phyloP scores from a whole-genome alignment of 1,140 invertebrate species.

The Drosophila triauraria region DNA sequence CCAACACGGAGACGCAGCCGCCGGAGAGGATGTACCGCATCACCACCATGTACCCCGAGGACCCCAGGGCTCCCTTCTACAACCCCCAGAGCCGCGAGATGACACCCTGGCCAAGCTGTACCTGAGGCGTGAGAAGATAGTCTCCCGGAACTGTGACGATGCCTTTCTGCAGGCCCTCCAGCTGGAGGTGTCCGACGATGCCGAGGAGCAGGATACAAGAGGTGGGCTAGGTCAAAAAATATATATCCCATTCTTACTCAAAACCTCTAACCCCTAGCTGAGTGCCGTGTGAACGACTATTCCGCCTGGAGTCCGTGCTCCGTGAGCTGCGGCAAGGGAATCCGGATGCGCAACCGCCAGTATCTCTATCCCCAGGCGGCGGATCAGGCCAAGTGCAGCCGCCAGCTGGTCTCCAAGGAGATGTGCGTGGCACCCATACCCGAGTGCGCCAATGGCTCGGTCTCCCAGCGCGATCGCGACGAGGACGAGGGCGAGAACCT shows the following conservation, averaged over 20 bases:
- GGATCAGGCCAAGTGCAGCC: conserved; percentile 90
- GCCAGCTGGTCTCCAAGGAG: conserved; percentile 93
- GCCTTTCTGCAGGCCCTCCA: conserved; percentile 87
- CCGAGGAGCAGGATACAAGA: conserved; percentile 89
- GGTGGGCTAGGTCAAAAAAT: conserved; percentile 86
- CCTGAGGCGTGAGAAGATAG: conserved; percentile 90
- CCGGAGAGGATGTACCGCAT: conserved; percentile 91
- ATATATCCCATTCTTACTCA: not conserved
- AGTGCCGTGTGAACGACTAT: conserved; percentile 92
- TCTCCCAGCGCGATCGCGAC: conserved; percentile 55
- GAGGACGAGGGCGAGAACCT: conserved; percentile 85
- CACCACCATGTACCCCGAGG: conserved; percentile 93
- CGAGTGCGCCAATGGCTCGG: conserved; percentile 87
- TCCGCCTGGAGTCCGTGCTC: conserved; percentile 92
- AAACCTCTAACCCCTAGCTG: conserved; percentile 86
- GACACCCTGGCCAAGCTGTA: conserved; percentile 92
- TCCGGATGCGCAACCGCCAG: conserved; percentile 91
- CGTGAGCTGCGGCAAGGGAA: conserved; percentile 94
- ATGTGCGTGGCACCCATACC: conserved; percentile 92
- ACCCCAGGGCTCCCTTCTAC: conserved; percentile 96
- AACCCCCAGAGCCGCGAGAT: conserved; percentile 90
- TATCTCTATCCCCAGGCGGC: conserved; percentile 93
- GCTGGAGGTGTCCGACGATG: conserved; percentile 89
- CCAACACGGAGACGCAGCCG: conserved; percentile 93
- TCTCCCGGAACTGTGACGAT: conserved; percentile 90